These are phyloP conservation scores for Pantherophis guttatus DNA, from an alignment of 2,113 vertebrate species.

Conservation along the genomic window DNA sequence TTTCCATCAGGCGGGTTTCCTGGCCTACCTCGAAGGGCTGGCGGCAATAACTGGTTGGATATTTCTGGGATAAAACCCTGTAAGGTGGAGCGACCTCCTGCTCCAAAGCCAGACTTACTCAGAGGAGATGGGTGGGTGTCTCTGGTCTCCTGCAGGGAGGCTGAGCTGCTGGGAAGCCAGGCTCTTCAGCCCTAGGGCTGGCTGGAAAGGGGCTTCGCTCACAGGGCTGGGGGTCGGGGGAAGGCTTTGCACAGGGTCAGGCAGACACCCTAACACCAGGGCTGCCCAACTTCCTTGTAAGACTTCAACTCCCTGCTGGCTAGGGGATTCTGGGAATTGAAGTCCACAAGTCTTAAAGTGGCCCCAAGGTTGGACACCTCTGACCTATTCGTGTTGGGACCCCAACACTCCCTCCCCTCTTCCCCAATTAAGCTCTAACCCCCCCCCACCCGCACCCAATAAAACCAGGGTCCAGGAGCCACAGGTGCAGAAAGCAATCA, in stretches of 20 bases:
- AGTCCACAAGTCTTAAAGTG: too few species aligned
- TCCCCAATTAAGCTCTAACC: too few species aligned
- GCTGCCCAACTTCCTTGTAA: too few species aligned
- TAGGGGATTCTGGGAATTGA: background rate
- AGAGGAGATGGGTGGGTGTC: accelerated
- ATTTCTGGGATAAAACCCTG: background rate
- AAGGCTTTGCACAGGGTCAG: background rate
- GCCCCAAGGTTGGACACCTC: too few species aligned
- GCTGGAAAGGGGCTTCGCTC: background rate
- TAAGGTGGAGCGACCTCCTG: background rate
- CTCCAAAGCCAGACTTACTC: background rate
- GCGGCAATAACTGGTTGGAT: background rate
- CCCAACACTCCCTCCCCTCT: too few species aligned
- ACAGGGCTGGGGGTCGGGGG: background rate
- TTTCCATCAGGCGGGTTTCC: background rate
- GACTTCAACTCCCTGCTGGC: too few species aligned
- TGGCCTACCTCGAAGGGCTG: background rate
- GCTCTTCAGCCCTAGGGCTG: background rate
- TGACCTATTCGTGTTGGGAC: background rate
- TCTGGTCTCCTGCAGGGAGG: background rate
- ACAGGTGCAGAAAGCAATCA: accelerated
- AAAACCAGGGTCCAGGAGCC: background rate
- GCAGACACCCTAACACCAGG: too few species aligned
- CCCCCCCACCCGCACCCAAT: accelerated
- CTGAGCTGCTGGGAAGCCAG: too few species aligned